Evolutionary conservation across 2,113 vertebrate genomes (phyloP), one percentile per base, ranked within the genome.

Genomic region (Xiphophorus maculatus): DNA sequence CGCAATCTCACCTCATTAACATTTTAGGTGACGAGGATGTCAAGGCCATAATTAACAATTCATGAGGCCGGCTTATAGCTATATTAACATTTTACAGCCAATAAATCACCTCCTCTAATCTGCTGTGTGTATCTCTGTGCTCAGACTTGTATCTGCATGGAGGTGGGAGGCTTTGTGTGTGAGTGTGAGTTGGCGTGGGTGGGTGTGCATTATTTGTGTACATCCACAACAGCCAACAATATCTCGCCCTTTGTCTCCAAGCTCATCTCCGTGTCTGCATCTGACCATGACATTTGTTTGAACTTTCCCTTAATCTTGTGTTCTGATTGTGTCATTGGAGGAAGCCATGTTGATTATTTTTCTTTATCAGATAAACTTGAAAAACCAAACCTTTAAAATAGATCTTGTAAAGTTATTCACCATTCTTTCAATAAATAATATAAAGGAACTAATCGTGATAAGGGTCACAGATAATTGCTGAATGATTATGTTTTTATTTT

Each of bases 21-120:
- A 94, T 94, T 94, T 94, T 84, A 93, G 93, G 91, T 93, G 93
- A 92, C 87, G 81, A 89, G 88, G 80, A 73, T 86, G 89, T 86
- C 90, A 84, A 70, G 54, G 79, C 86, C 87, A 86, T 89, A 90
- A 93, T 95, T 90, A 94, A 93, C 91, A 91, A 94, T 94, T 92
- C 92, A 93, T 92, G 91, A 93, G 88, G 70, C 28, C 2, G 81
- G 88, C 88, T 94, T 91, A 94, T 91, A 88, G 90, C 89, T 88
- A 84, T 89, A 94, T 94, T 95, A 94, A 94, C 93, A 94, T 94
- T 95, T 93, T 92, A 91, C 87, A 93, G 83, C 80, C 91, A 88
- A 93, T 95, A 91, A 94, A 93, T 93, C 92, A 88, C 79, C 79
- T 84, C 82, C 69, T 71, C 74, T 80, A 83, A 90, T 90, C 74